Base-by-base conservation (phyloP, 2,113 vertebrate genomes). In the Synodontis membranacea region DNA sequence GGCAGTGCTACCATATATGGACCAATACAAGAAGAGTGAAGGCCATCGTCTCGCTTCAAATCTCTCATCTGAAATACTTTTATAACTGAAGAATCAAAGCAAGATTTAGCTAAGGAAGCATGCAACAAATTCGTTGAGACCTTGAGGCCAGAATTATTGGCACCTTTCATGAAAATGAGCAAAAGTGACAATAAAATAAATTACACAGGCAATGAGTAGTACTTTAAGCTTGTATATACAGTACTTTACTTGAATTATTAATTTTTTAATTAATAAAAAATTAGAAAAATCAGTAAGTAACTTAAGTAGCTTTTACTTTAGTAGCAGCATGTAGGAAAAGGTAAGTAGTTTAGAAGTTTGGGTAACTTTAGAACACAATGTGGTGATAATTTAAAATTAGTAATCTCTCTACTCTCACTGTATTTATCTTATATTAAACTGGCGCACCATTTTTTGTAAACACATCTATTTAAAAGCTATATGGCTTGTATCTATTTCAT, bases 1-100 rank as follows among this genome's bases (percentile, higher is more conserved):
- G 58, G 80, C 72, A 68, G 87, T 86, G 39, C 48, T 64, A 31
- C 84, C 84, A 31, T 86, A 88, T 60, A 82, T 88, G 80, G 84
- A 82, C 25, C 50, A 82, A 34, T 85, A 80, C 60, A 56, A 74
- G 78, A 17, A 74, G 9, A 42, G 10, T 46, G 50, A 82, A 1
- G 78, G 37, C 19, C 10, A 82, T 5, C 12, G 60, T 7, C 39
- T 82, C 28, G 10, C 60, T 68, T 17, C 34, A 62, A 31, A 70
- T 74, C 8, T 7, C n/a, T 48, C 14, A 78, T 31, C 46, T 52
- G 28, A 78, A 48, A 48, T 31, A 5, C 21, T 46, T 75, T 44
- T 74, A 3, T 44, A 11, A 5, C 28, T 12, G 44, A 19, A 37
- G 14, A 5, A 17, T 66, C 25, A 70, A 2, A 39, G 19, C 21